Percentiles rank a stretch among this genome's conserved stretches.
These are phyloP conservation scores for Takifugu flavidus DNA, from an alignment of 2,113 vertebrate species.

Conservation along the genomic window DNA sequence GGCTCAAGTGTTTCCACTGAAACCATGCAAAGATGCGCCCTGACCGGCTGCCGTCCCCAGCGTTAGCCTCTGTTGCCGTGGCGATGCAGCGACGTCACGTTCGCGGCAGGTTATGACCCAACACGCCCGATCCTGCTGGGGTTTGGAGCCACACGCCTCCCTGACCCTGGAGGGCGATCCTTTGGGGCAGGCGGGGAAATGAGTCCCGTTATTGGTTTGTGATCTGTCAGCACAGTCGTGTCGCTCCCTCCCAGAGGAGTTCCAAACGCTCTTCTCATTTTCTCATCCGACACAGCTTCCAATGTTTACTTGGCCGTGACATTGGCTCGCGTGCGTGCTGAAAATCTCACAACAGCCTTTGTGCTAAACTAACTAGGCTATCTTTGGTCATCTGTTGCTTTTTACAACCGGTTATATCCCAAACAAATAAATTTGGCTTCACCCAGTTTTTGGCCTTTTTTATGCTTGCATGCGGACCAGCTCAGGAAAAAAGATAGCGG, in stretches of 20 bases:
- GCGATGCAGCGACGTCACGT: no score
- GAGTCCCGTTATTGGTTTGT: conserved; percentile 44
- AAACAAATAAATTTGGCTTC: no score
- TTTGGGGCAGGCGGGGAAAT: conserved; percentile 44
- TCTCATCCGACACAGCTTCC: conserved; percentile 6
- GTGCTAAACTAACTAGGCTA: no score
- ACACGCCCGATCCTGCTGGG: conserved; percentile 25
- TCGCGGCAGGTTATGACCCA: conserved; percentile 15
- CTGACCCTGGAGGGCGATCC: conserved; percentile 36
- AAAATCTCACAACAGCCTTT: no score
- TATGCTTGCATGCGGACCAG: no score
- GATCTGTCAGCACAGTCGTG: conserved; percentile 22
- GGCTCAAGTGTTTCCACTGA: conserved; percentile 5
- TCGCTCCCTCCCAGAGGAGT: conserved; percentile 24
- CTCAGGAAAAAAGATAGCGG: no score
- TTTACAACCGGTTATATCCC: no score
- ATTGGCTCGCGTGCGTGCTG: no score
- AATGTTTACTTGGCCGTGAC: background rate
- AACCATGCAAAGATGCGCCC: conserved; percentile 9
- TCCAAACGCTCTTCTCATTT: conserved; percentile 9
- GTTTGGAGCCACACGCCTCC: conserved; percentile 11
- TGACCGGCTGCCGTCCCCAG: no score
- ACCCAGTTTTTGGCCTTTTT: no score
- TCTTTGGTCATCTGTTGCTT: no score
- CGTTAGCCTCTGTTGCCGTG: no score